Evolutionary conservation across 1,140 invertebrate species (phyloP).

Genomic region (Aethina tumida): DNA sequence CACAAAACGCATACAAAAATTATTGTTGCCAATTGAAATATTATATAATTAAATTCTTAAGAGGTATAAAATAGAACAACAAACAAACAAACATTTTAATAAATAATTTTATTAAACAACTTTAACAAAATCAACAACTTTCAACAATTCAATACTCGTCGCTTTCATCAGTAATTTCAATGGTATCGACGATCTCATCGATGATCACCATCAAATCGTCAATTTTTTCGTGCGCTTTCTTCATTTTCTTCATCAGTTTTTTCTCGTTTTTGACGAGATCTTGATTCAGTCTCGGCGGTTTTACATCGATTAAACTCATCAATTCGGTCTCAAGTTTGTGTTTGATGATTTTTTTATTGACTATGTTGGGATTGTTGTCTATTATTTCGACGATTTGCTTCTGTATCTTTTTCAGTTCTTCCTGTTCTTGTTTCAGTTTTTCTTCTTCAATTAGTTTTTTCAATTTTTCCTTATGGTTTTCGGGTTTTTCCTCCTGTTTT

Average conservation of each 20-base stretch:
- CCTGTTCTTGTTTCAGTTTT: conserved; percentile 21
- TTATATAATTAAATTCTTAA: too few relatives aligned
- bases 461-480: conserved; percentile 21
- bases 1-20: too few relatives aligned
- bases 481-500: conserved; percentile 19
- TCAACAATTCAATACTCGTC: too few relatives aligned
- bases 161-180: conserved; percentile 38
- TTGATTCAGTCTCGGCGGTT: conserved; percentile 1
- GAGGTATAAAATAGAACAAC: too few relatives aligned
- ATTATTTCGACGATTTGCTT: conserved; percentile 30
- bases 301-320: conserved; percentile 21
- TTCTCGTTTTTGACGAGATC: background rate
- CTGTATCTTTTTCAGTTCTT: conserved; percentile 28
- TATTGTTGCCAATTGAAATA: too few relatives aligned
- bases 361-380: conserved; percentile 29
- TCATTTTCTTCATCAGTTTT: conserved; percentile 21
- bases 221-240: conserved; percentile 25
- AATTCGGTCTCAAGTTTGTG: conserved; percentile 24
- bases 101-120: conserved; percentile 7
- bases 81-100: conserved; percentile 12
- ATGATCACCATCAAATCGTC: conserved; percentile 36
- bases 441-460: conserved; percentile 24
- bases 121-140: too few relatives aligned
- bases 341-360: conserved; percentile 32
- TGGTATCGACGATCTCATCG: conserved; percentile 41